Percentiles rank a stretch among this genome's conserved stretches.
Conservation (phyloP, 1,140 invertebrate genomes). For the Diabrotica undecimpunctata region DNA sequence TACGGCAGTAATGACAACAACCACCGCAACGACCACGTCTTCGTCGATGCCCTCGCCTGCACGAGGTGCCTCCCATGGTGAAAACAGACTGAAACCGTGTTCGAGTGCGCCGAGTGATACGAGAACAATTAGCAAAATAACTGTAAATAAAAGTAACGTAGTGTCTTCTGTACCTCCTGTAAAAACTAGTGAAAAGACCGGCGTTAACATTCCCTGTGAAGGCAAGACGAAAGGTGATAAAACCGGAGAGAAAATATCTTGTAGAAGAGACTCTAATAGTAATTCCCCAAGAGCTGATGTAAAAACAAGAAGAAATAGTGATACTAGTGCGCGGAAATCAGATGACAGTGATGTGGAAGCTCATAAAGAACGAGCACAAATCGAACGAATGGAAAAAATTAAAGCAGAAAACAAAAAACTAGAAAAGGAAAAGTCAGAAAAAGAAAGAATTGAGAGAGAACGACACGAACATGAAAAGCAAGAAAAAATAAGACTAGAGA, state of each 20-base stretch:
- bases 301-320: conserved; percentile 47
- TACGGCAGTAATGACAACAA: conserved; percentile 22
- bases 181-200: conserved; percentile 32
- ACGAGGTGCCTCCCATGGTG: conserved; percentile 36
- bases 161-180: conserved; percentile 27
- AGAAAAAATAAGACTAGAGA: conserved; percentile 47
- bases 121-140: conserved; percentile 50
- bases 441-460: conserved; percentile 44
- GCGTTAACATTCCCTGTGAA: conserved; percentile 31
- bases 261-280: conserved; percentile 35
- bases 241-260: conserved; percentile 36
- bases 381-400: conserved; percentile 48
- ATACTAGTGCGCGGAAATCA: conserved; percentile 36
- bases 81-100: conserved; percentile 46
- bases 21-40: conserved; percentile 26
- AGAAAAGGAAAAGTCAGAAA: conserved; percentile 43
- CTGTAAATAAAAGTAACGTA: conserved; percentile 45
- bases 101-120: conserved; percentile 45
- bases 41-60: conserved; percentile 32
- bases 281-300: conserved; percentile 39
- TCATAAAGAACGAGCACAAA: conserved; percentile 37
- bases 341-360: conserved; percentile 31
- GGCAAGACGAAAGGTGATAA: conserved; percentile 24
- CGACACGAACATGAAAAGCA: conserved; percentile 50
- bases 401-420: conserved; percentile 52